Percentiles rank a stretch among this genome's conserved stretches.
phyloP scores from a whole-genome alignment of 2,113 vertebrate genomes.

The Pluvianellus socialis region DNA sequence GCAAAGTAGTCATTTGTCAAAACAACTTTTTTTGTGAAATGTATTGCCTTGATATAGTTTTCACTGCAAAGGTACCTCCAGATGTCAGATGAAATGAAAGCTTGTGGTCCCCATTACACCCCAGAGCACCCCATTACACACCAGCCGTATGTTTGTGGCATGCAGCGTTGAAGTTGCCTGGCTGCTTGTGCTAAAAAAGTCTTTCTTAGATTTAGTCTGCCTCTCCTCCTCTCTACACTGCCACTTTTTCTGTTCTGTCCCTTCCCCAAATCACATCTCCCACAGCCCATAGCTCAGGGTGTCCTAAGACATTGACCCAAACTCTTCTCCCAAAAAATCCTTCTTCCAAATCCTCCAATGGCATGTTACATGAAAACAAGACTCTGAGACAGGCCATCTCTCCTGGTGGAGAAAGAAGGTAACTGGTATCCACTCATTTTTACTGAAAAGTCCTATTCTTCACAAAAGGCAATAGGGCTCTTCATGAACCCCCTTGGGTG shows the following conservation, averaged over 20 bases:
- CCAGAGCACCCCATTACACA: too few relatives aligned
- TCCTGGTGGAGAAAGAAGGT: background rate
- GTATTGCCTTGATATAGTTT: background rate
- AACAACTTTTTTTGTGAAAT: background rate
- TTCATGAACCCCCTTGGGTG: background rate
- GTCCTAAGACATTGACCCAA: background rate
- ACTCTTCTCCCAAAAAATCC: background rate
- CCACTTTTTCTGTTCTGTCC: background rate
- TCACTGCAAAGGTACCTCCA: background rate
- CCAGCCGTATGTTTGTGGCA: background rate
- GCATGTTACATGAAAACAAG: background rate
- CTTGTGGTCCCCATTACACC: background rate
- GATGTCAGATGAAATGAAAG: background rate
- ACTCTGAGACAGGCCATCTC: background rate
- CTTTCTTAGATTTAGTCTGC: background rate
- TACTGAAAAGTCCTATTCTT: background rate
- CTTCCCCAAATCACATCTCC: background rate
- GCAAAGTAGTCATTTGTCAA: background rate
- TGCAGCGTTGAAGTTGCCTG: fast-evolving
- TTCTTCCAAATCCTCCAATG: background rate
- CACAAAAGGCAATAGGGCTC: background rate
- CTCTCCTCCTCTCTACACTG: background rate
- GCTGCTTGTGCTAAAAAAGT: background rate
- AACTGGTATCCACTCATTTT: background rate
- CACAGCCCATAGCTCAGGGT: background rate